Conservation (phyloP, 2,113 vertebrate species). For the Theristicus caerulescens region DNA sequence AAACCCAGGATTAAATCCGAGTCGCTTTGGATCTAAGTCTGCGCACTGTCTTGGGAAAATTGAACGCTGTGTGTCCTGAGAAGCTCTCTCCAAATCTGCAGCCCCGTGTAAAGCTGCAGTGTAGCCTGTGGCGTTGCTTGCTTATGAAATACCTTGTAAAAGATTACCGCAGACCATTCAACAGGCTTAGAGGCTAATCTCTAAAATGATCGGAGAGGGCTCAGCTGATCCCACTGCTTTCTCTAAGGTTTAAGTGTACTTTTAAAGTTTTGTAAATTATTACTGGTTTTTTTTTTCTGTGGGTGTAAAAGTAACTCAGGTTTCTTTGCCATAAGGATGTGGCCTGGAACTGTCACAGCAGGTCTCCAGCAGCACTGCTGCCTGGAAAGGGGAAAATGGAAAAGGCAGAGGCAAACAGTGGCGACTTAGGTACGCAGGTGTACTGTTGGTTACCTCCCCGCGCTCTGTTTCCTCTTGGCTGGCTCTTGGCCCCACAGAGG, state of each 20-base stretch:
- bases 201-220: not conserved
- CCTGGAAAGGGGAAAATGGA: not conserved
- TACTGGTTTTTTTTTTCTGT: not conserved
- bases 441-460: not conserved
- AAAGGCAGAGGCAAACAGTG: not conserved
- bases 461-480: not conserved
- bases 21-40: not conserved
- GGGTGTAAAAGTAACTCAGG: not conserved
- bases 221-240: not conserved
- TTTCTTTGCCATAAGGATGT: not conserved
- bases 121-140: not conserved
- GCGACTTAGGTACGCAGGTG: not conserved
- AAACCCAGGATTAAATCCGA: constrained; percentile 29
- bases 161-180: constrained; percentile 25
- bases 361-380: not conserved
- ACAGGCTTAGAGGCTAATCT: constrained; percentile 42
- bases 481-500: not conserved
- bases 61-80: not conserved
- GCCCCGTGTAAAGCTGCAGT: not conserved
- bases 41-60: not conserved
- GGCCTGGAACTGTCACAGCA: constrained; percentile 8
- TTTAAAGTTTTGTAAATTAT: constrained; percentile 9
- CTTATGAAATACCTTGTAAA: constrained; percentile 58
- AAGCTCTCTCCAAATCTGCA: not conserved
- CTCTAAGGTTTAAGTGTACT: not conserved